phyloP scores from a whole-genome alignment of 2,888 invertebrate species.

The Seladonia tumulorum region DNA sequence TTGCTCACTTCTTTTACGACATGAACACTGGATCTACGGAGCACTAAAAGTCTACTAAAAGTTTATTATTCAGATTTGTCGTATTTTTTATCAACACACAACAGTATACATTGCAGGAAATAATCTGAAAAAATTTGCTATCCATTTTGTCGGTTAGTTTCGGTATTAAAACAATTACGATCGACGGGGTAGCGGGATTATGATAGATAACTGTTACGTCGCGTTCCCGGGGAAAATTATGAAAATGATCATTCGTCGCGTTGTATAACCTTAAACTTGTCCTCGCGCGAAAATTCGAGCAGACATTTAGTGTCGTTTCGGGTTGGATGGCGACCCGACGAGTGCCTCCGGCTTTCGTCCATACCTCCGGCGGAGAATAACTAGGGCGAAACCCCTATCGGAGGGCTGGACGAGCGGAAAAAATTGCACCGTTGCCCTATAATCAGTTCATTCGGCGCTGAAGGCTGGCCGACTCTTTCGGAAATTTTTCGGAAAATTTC shows the following conservation, averaged over 20 bases:
- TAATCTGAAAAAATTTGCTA: not conserved
- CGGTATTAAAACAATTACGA: not conserved
- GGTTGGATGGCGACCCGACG: not conserved
- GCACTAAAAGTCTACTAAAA: too few species aligned
- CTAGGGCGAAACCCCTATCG: not conserved
- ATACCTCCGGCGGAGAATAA: not conserved
- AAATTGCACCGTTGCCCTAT: slow-evolving; percentile 2
- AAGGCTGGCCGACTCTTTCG: not conserved
- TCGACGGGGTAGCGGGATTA: not conserved
- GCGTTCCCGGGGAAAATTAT: not conserved
- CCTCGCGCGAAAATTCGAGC: not conserved
- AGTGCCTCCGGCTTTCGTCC: slow-evolving; percentile 6
- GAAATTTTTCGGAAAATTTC: too few species aligned
- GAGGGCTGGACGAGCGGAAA: not conserved
- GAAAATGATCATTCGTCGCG: not conserved
- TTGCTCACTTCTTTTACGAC: too few species aligned
- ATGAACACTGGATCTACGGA: too few species aligned
- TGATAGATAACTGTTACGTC: not conserved
- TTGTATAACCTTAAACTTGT: not conserved
- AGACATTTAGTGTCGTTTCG: not conserved
- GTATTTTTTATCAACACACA: not conserved
- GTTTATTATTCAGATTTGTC: not conserved
- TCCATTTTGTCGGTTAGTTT: not conserved
- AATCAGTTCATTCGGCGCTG: slow-evolving; percentile 1
- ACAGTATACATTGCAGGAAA: too few species aligned